Evolutionary conservation across 2,113 vertebrate genomes (phyloP).

Genomic region (Bagarius yarrelli): DNA sequence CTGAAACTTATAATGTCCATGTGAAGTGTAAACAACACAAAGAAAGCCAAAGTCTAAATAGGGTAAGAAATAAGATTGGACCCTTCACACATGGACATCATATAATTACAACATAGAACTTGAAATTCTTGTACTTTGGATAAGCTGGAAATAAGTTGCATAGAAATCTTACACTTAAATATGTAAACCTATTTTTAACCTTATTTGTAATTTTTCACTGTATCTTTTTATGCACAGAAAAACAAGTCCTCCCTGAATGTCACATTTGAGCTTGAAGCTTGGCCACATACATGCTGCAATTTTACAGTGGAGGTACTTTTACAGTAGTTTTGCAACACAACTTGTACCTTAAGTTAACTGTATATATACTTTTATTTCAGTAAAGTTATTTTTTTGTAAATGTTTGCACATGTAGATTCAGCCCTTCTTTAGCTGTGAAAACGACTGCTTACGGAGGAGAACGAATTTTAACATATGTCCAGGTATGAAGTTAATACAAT

Average conservation of each 20-base stretch:
- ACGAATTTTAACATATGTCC: conserved; percentile 40
- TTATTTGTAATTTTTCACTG: background rate
- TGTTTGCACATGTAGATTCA: conserved; percentile 62
- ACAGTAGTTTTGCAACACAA: background rate
- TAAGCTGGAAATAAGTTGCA: background rate
- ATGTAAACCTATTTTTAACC: background rate
- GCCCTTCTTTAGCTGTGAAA: conserved; percentile 66
- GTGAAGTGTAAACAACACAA: conserved; percentile 32
- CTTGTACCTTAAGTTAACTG: background rate
- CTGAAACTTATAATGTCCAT: conserved; percentile 59
- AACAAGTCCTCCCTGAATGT: conserved; percentile 50
- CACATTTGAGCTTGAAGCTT: conserved; percentile 56
- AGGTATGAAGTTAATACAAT: conserved; percentile 20
- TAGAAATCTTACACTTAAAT: background rate
- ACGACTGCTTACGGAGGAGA: conserved; percentile 62
- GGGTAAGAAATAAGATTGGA: conserved; percentile 47
- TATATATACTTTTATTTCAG: background rate
- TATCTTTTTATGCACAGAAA: conserved; percentile 45
- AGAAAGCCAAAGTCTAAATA: accelerated
- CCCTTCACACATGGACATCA: background rate
- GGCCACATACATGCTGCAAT: conserved; percentile 62
- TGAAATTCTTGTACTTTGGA: background rate
- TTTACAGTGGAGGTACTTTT: conserved; percentile 61
- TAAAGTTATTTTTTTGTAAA: background rate
- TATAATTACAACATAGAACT: background rate